These are phyloP conservation scores for Lasioglossum baleicum DNA, from an alignment of 1,140 invertebrate genomes.

Conservation along the genomic window DNA sequence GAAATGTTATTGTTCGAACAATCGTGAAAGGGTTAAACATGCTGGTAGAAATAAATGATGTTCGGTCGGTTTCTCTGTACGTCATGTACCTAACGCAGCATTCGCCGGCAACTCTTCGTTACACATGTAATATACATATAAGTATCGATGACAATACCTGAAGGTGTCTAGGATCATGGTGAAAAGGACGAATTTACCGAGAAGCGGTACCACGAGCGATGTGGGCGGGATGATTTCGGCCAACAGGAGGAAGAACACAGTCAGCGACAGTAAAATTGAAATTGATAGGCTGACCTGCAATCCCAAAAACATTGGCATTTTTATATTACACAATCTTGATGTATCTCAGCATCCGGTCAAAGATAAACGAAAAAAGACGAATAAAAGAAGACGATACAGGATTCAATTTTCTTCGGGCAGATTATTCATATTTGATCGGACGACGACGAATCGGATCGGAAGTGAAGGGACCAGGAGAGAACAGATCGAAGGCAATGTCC, in stretches of 20 bases:
- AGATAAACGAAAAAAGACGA: too few relatives aligned
- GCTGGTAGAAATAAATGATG: too few relatives aligned
- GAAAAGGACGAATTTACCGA: conserved; percentile 99
- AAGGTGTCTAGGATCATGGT: conserved; percentile 99
- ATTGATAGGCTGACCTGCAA: conserved; percentile 96
- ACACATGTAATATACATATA: not conserved
- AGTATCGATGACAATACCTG: conserved; percentile 83
- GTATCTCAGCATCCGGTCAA: too few relatives aligned
- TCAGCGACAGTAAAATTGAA: conserved; percentile 98
- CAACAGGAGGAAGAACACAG: conserved; percentile 99
- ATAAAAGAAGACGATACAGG: too few relatives aligned
- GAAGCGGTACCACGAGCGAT: conserved; percentile 97
- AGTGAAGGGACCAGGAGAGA: not conserved
- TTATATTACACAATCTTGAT: not conserved
- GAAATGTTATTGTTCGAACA: too few relatives aligned
- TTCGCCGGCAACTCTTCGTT: not conserved
- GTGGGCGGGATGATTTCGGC: conserved; percentile 99
- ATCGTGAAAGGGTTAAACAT: too few relatives aligned
- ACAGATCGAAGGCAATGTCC: not conserved
- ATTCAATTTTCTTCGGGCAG: too few relatives aligned
- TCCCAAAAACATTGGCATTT: not conserved
- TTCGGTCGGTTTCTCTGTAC: too few relatives aligned
- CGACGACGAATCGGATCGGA: not conserved
- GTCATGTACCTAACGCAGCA: too few relatives aligned
- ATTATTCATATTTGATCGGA: too few relatives aligned